A percentile compares a stretch with the other conserved stretches of the same genome.
Evolutionary conservation across 2,113 vertebrate species (phyloP).

Genomic region (Irena cyanogastra): DNA sequence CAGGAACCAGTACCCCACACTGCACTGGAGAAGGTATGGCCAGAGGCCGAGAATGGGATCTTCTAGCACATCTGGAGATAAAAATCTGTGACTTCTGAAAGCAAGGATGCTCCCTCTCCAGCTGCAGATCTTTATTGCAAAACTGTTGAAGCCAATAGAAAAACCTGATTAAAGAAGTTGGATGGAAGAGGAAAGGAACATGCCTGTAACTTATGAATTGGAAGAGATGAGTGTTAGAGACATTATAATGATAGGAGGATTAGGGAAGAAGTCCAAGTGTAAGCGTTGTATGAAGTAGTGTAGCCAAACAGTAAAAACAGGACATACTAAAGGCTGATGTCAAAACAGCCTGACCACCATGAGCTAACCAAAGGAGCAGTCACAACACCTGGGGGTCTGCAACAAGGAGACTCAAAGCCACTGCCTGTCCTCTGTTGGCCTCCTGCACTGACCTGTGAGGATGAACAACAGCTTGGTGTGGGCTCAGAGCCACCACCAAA

Average conservation of each 20-base stretch:
- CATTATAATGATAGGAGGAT: neutral
- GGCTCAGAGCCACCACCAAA: neutral
- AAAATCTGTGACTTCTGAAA: neutral
- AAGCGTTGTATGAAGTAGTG: accelerated
- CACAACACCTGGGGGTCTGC: neutral
- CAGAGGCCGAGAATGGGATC: neutral
- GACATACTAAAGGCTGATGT: neutral
- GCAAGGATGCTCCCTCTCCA: neutral
- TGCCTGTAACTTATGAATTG: neutral
- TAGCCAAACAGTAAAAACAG: neutral
- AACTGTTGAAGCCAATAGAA: neutral
- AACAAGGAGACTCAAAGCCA: neutral
- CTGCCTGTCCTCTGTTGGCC: neutral
- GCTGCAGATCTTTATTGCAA: neutral
- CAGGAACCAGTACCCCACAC: neutral
- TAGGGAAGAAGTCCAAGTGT: neutral
- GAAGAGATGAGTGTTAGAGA: neutral
- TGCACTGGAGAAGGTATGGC: neutral
- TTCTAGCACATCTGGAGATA: neutral
- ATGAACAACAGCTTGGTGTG: neutral
- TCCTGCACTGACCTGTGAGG: neutral
- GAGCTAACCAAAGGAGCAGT: neutral
- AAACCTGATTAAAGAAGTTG: neutral
- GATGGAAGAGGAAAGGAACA: neutral
- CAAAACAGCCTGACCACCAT: neutral